Evolutionary conservation across 2,797 vertebrate genomes (phyloP).

Genomic region (Falco novaeseelandiae): DNA sequence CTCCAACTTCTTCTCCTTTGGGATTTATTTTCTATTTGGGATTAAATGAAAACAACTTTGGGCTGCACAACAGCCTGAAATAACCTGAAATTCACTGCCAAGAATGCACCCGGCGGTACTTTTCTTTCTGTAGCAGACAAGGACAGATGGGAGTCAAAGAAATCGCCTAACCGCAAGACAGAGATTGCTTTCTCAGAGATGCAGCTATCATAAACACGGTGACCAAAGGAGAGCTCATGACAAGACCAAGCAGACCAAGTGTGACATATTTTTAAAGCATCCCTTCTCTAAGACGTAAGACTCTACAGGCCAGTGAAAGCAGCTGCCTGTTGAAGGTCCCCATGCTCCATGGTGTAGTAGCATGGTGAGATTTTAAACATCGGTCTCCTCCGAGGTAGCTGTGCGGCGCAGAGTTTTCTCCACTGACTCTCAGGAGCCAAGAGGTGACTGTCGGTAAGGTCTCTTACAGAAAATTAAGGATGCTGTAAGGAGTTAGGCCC

Average conservation of each 20-base stretch:
- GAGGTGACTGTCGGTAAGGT: neutral
- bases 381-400: neutral
- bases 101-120: neutral
- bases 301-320: neutral
- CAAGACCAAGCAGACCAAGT: neutral
- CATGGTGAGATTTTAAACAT: neutral
- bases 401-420: neutral
- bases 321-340: neutral
- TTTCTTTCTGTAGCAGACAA: neutral
- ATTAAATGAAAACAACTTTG: neutral
- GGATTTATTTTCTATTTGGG: neutral
- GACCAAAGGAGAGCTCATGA: neutral
- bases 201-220: neutral
- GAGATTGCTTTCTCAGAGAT: neutral
- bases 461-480: neutral
- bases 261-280: neutral
- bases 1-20: neutral
- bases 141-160: neutral
- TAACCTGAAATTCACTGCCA: neutral
- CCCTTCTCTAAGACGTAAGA: neutral
- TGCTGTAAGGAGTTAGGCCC: neutral
- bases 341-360: fast-evolving
- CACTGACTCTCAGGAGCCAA: neutral
- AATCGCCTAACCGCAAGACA: neutral
- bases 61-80: neutral